Percentiles rank a stretch among this genome's conserved stretches.
Conservation (phyloP, 53 echinoderm and acorn worm genomes). For the Apostichopus leukothele region DNA sequence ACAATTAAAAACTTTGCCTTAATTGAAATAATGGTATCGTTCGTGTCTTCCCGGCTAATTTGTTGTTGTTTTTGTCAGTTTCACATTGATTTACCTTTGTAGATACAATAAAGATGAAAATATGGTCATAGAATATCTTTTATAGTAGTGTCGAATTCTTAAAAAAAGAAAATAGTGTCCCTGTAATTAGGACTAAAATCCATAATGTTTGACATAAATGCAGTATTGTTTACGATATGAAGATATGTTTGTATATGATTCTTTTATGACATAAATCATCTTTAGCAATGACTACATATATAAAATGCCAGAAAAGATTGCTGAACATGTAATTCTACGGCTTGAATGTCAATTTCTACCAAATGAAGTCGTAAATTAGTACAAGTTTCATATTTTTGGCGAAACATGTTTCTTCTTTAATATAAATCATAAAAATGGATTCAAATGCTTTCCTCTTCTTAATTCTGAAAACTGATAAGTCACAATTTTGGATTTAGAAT, state of each 20-base stretch:
- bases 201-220: constrained; percentile 14
- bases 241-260: constrained; percentile 8
- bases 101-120: background rate
- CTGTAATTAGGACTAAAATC: constrained; percentile 1
- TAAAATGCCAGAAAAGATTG: background rate
- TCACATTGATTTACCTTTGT: too few species aligned
- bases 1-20: too few species aligned
- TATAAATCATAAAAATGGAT: too few species aligned
- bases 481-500: too few species aligned
- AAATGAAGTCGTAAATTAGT: too few species aligned
- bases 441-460: too few species aligned
- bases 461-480: too few species aligned
- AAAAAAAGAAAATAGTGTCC: background rate
- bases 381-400: too few species aligned
- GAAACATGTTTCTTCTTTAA: too few species aligned
- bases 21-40: too few species aligned
- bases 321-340: background rate
- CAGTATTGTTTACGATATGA: constrained; percentile 30
- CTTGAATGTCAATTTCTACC: background rate
- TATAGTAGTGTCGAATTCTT: background rate
- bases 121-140: background rate
- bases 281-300: background rate
- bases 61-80: too few species aligned
- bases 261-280: background rate
- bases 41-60: too few species aligned